Percentiles rank a stretch among this genome's conserved stretches.
phyloP scores from a whole-genome alignment of 2,797 vertebrate species.

The Tolypeutes matacus region DNA sequence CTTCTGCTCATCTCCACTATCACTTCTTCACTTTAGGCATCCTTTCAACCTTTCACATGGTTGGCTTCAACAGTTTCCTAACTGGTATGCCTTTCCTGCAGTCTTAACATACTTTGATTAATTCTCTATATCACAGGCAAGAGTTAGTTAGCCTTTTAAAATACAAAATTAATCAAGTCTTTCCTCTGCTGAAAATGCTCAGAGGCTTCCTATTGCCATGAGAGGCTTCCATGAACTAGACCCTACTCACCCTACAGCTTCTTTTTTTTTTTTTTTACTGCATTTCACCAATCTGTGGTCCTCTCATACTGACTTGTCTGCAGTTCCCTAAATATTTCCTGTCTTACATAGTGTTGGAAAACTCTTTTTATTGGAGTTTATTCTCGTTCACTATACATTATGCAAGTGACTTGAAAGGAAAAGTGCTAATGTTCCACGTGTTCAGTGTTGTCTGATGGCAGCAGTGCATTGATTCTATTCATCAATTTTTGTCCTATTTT shows the following conservation, averaged over 20 bases:
- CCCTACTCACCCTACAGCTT: not conserved
- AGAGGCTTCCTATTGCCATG: not conserved
- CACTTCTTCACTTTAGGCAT: not conserved
- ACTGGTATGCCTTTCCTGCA: not conserved
- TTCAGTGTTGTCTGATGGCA: not conserved
- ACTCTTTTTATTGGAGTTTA: not conserved
- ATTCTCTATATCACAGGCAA: not conserved
- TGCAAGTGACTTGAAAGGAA: constrained; percentile 16
- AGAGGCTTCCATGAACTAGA: not conserved
- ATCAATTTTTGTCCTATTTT: constrained; percentile 58
- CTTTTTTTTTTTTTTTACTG: not conserved
- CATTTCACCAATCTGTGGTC: not conserved
- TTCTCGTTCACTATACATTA: constrained; percentile 16
- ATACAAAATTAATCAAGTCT: not conserved
- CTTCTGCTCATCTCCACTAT: not conserved
- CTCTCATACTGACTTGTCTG: not conserved
- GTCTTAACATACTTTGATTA: not conserved
- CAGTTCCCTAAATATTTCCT: not conserved
- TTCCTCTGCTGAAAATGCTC: not conserved
- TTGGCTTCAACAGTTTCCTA: not conserved
- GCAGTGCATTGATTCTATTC: not conserved
- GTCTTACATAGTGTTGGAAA: not conserved
- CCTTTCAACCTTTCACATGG: not conserved
- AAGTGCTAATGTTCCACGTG: not conserved
- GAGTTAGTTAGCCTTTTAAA: not conserved